Evolutionary conservation across 2,888 invertebrate genomes (phyloP), one percentile per base, ranked within the genome.

Genomic region (Drosophila prolongata): DNA sequence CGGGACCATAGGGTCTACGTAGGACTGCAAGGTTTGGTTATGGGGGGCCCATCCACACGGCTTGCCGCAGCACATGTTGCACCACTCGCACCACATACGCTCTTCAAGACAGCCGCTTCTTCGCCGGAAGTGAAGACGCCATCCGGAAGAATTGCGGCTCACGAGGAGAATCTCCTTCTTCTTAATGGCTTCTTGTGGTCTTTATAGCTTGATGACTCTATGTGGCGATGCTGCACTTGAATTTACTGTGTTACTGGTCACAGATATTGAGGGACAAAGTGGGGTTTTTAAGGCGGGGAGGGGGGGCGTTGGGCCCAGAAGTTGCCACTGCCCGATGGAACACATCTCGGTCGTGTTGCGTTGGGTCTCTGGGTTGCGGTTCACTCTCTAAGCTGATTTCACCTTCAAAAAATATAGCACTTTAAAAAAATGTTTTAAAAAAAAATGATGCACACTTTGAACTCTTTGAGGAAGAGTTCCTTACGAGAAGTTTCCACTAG

Each of bases 1-100:
- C 16, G 59, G 62, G 30, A 30, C 42, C 62, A 43, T 8, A 37
- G 62, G 42, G n/a, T 9, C 16, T 16, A 10, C 11, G 16, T 27
- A 24, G 14, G 11, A 35, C 62, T 64, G 62, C 62, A 64, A 49
- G 62, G 62, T 47, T 64, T 2, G 1, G 9, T 19, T 16, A 38
- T 49, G 13, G 13, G 10, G 61, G 10, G 42, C 14, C 13, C 38
- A n/a, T 64, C 62, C 62, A n/a, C 64, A 16, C n/a, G 27, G 49
- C 62, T 14, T 5, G 64, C 64, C 42, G 49, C 49, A 35, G n/a
- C 49, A 16, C 62, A 64, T 35, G 64, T 42, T 37, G 49, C 62
- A 49, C 64, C 64, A 64, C 62, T 42, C 27, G 47, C 49, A 43
- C 64, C 62, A 16, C 40, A 10, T 16, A 16, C 34, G 27, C 34